Base-by-base conservation (phyloP, 2,888 invertebrate genomes). In the Mesorhabditis spiculigera region DNA sequence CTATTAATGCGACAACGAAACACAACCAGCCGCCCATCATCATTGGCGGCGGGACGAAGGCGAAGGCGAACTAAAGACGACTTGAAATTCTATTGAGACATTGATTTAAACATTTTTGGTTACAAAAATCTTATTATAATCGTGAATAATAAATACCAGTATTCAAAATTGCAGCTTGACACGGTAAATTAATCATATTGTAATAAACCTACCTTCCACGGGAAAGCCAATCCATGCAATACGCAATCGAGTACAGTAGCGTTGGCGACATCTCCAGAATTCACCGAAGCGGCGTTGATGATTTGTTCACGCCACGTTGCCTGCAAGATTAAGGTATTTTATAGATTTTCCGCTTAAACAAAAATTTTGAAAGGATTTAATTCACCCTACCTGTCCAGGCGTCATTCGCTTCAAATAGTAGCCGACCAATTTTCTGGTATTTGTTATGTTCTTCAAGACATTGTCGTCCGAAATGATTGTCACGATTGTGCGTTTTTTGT, bases 11-110 rank as follows among this genome's bases (percentile, higher is more conserved):
- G 5, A 88, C 84, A 66, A 88, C 71, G 85, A 90, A 90, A 66
- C 89, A 89, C 6, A 89, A 82, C 89, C 90, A 90, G 0, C 90
- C 90, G 16, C 89, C 89, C 67, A 87, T 85, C n/a, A 90, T 85
- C 6, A 86, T 86, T 3, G 90, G 88, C 1, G 90, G 90, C 28
- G 89, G 89, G 5, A 89, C 85, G 41, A 89, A 86, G 4, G 89
- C 88, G 78, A 89, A 89, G 16, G 89, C 74, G 28, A 89, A 85
- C 73, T 75, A 64, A 50, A 72, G 58, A 5, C 5, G 61, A 5
- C 8, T 13, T 50, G 8, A n/a, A n/a, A 10, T 13, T 50, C 58
- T 13, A 50, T 13, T 13, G 8, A 13, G 6, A 13, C 13, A 10
- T 13, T 50, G 13, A 13, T 50, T 6, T 6, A 6, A 10, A 50